Evolutionary conservation across 2,888 invertebrate genomes (phyloP).

Genomic region (Napeogenes sylphis): DNA sequence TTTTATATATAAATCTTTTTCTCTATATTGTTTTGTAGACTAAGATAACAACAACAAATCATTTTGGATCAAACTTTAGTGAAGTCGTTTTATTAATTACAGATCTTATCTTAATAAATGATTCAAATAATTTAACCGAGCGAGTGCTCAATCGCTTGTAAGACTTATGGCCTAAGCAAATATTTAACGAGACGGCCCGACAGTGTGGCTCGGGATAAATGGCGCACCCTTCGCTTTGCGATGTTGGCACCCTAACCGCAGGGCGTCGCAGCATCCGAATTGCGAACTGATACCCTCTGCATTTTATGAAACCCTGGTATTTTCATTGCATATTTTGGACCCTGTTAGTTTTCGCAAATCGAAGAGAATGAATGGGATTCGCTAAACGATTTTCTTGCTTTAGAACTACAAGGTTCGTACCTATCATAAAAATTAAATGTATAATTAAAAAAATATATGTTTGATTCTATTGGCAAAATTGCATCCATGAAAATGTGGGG

Average conservation of each 20-base stretch:
- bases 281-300: slow-evolving; percentile 58
- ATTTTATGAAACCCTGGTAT: slow-evolving; percentile 62
- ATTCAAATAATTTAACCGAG: slow-evolving; percentile 20
- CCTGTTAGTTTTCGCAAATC: slow-evolving; percentile 59
- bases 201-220: not conserved
- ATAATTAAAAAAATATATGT: too few relatives aligned
- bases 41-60: not conserved
- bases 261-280: slow-evolving; percentile 65
- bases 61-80: slow-evolving; percentile 9
- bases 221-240: slow-evolving; percentile 25
- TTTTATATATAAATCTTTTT: not conserved
- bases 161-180: slow-evolving; percentile 23
- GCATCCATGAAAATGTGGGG: not conserved
- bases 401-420: too few relatives aligned
- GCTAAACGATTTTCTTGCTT: not conserved
- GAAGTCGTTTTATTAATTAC: slow-evolving; percentile 17
- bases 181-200: slow-evolving; percentile 25
- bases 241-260: slow-evolving; percentile 53
- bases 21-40: not conserved
- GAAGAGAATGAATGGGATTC: slow-evolving; percentile 18
- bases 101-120: slow-evolving; percentile 20
- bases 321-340: slow-evolving; percentile 74
- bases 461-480: too few relatives aligned
- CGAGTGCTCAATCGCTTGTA: slow-evolving; percentile 18
- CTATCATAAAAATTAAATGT: too few relatives aligned